Evolutionary conservation across 2,113 vertebrate species (phyloP), one percentile per base, ranked within the genome.

Genomic region (Polypterus senegalus): DNA sequence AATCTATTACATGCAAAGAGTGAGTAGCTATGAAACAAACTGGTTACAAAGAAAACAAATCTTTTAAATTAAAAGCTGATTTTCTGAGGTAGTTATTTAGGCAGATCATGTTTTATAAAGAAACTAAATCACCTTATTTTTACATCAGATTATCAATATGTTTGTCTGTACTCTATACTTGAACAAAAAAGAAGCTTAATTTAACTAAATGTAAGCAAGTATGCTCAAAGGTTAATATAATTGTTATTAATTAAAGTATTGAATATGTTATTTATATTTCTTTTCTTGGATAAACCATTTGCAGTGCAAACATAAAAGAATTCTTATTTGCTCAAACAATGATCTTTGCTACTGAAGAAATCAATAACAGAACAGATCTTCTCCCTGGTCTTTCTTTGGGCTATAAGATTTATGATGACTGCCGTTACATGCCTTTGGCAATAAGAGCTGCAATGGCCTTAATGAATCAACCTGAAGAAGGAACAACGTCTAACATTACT

Each of bases 281-380:
- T 56, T 7, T n/a, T 4, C n/a, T 56, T 27, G 27, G 27, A 27
- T 27, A 27, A 27, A 27, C 27, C n/a, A 6, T n/a, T 27, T 56
- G 7, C 11, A 56, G 54, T n/a, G n/a, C 43, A 27, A 56, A 56
- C 7, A 6, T 56, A 10, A 56, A 27, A 56, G 54, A 56, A 56
- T n/a, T 56, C 46, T 45, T 7, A 3, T 7, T 58, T 45, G 56
- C 56, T 58, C 56, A 45, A 9, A 45, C n/a, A 7, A 44, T 58
- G 56, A 45, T 58, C 6, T 58, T 58, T 58, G 56, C 56, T 6
- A 58, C 46, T 44, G 56, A 58, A 5, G 56, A 58, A 58, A 58
- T 58, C 44, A 58, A 58, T 45, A 58, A 58, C 11, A 45, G 43
- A 7, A 7, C 56, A 43, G 43, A 45, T 5, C 11, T 58, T 4